Conservation (phyloP, 2,113 vertebrate species). For the Hypomesus transpacificus region DNA sequence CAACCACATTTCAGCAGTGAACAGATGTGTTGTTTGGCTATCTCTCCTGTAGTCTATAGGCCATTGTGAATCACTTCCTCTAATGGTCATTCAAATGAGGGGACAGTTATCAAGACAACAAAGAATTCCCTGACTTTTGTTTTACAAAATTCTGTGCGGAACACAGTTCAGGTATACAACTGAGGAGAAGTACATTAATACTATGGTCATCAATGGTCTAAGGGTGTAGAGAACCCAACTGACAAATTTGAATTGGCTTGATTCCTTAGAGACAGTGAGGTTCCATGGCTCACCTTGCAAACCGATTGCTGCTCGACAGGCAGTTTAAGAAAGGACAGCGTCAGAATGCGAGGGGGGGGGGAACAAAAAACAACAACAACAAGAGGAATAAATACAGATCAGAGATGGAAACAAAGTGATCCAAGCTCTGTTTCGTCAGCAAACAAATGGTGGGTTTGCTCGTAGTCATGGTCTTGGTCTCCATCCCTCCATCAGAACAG, state of each 20-base stretch:
- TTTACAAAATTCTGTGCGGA: slow-evolving; percentile 61
- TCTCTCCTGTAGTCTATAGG: slow-evolving; percentile 39
- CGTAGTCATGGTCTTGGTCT: slow-evolving; percentile 45
- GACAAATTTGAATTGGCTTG: slow-evolving; percentile 54
- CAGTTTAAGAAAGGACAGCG: slow-evolving; percentile 52
- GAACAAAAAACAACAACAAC: slow-evolving; percentile 24
- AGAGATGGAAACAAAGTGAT: too few species aligned
- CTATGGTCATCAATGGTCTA: slow-evolving; percentile 59
- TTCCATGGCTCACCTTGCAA: slow-evolving; percentile 42
- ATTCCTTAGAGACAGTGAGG: slow-evolving; percentile 60
- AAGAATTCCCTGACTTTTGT: slow-evolving; percentile 71
- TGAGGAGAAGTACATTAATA: slow-evolving; percentile 66
- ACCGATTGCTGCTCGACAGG: slow-evolving; percentile 62
- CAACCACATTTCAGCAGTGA: slow-evolving; percentile 16
- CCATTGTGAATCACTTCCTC: slow-evolving; percentile 44
- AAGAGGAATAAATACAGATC: neutral
- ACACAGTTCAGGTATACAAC: slow-evolving; percentile 66
- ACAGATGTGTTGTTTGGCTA: slow-evolving; percentile 13
- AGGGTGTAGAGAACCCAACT: slow-evolving; percentile 51
- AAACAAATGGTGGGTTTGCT: neutral
- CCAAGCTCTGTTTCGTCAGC: too few species aligned
- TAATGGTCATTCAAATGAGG: slow-evolving; percentile 49
- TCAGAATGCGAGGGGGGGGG: slow-evolving; percentile 42
- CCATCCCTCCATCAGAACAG: slow-evolving; percentile 25
- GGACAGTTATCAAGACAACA: slow-evolving; percentile 56